Evolutionary conservation across 1,140 invertebrate species (phyloP).

Genomic region (Sycophaga agraensis): DNA sequence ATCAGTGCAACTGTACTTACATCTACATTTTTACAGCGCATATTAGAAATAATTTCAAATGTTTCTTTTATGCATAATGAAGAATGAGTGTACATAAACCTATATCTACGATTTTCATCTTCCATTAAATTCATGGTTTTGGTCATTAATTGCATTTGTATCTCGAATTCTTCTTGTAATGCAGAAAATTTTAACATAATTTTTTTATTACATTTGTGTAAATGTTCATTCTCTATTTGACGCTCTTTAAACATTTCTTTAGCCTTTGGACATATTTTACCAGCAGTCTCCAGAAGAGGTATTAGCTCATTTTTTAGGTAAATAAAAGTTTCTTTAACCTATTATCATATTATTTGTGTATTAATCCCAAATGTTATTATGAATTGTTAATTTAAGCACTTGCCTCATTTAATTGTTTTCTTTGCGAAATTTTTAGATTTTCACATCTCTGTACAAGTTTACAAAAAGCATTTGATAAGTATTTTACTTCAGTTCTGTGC

Average conservation of each 20-base stretch:
- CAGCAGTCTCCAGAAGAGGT: background rate
- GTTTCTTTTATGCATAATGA: background rate
- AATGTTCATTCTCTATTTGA: background rate
- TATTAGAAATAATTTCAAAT: constrained; percentile 1
- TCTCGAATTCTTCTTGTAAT: background rate
- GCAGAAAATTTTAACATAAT: background rate
- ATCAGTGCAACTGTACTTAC: constrained; percentile 1
- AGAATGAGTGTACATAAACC: background rate
- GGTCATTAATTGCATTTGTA: background rate
- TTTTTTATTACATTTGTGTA: background rate
- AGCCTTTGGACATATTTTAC: background rate
- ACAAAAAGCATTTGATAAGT: background rate
- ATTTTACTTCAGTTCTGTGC: constrained; percentile 15
- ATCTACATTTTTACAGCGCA: background rate
- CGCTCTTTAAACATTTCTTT: background rate
- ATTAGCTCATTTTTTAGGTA: background rate
- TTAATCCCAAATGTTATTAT: background rate
- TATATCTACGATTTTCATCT: background rate
- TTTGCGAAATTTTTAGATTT: background rate
- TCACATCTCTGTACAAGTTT: background rate
- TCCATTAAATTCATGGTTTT: background rate
- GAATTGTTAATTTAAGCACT: too few relatives aligned
- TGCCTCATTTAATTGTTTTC: constrained; percentile 7
- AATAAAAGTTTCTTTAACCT: background rate
- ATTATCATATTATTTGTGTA: background rate